Base-by-base conservation (phyloP, 2,113 vertebrate genomes). In the Phodopus roborovskii region DNA sequence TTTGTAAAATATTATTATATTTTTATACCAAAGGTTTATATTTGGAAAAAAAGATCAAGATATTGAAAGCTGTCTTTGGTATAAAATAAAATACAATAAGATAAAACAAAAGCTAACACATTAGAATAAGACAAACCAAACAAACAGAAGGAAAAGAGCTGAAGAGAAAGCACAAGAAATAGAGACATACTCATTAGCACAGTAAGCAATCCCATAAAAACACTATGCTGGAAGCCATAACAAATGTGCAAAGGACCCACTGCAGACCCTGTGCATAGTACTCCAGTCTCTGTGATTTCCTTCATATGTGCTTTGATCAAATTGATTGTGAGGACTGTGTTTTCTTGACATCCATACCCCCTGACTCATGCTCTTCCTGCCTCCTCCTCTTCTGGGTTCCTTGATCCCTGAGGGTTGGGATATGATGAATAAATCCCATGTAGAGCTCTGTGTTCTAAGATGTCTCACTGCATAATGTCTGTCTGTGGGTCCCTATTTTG, bases 11-110 rank as follows among this genome's bases (percentile, higher is more conserved):
- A 68, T 42, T n/a, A 77, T 50, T 10, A 42, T 71, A 39, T 77
- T 73, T 88, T 87, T 82, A 30, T 68, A 39, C 42, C 66, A 89
- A 92, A 81, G 1, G 0, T 42, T 73, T n/a, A 56, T 33, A 62
- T 66, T 82, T 48, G 58, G 56, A 86, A 95, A 45, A 45, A 90
- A 77, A 68, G 33, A 87, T 62, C 39, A 70, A 93, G 45, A 92
- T 84, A 4, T 62, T 68, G 33, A 88, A 93, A 68, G 45, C 62
- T 90, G 39, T 39, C 26, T 79, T 56, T 88, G 26, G 8, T 64
- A 16, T 48, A 82, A 75, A 45, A 75, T 45, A 75, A 75, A 75
- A 45, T 39, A 75, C 10, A 75, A 42, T 75, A 45, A 15, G 39
- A 26, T 45, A 45, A 75, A 75, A 75, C 73, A 45, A 75, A 45